Conservation (phyloP, 64 coral and sea anemone genomes). For the Pocillopora verrucosa region DNA sequence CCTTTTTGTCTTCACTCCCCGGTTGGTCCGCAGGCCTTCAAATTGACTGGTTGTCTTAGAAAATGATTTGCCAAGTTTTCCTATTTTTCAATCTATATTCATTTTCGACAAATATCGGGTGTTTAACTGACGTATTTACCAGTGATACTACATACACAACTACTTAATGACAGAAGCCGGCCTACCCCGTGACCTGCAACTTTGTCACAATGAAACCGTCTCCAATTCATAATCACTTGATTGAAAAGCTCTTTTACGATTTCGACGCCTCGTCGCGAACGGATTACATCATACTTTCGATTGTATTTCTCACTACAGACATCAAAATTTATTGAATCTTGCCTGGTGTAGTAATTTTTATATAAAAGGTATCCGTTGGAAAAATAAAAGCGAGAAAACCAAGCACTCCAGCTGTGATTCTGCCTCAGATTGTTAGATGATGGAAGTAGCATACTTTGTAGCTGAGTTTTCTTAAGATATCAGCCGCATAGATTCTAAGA, state of each 20-base stretch:
- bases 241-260: background rate
- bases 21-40: too few relatives aligned
- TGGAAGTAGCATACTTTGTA: too few relatives aligned
- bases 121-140: too few relatives aligned
- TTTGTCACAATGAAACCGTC: background rate
- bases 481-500: background rate
- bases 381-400: background rate
- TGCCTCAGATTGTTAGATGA: too few relatives aligned
- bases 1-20: too few relatives aligned
- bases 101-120: too few relatives aligned
- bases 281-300: background rate
- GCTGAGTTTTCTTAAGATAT: too few relatives aligned
- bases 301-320: background rate
- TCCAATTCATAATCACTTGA: background rate
- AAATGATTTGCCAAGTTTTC: too few relatives aligned
- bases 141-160: too few relatives aligned
- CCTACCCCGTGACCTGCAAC: background rate
- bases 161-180: too few relatives aligned
- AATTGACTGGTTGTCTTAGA: too few relatives aligned
- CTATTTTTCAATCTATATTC: too few relatives aligned
- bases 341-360: background rate
- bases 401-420: background rate
- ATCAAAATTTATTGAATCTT: background rate
- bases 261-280: background rate
- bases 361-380: background rate